Evolutionary conservation across 2,888 invertebrate species (phyloP).

Genomic region (Patella ulyssiponensis): DNA sequence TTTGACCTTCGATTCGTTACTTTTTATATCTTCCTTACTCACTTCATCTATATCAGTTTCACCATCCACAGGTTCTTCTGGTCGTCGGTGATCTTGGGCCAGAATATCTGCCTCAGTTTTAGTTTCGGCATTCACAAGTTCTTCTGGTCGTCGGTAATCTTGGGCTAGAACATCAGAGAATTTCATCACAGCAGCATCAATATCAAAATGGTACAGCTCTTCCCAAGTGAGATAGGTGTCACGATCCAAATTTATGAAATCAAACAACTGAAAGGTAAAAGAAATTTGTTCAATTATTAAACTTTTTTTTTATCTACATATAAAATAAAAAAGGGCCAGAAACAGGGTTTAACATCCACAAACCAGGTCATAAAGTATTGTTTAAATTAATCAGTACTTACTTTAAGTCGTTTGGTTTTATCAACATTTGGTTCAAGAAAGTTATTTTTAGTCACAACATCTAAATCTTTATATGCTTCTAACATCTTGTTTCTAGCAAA

Average conservation of each 20-base stretch:
- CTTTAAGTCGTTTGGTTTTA: not conserved
- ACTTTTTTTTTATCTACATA: not conserved
- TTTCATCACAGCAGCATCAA: constrained; percentile 12
- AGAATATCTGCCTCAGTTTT: no score
- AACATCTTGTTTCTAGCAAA: not conserved
- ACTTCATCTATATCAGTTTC: not conserved
- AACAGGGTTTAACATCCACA: no score
- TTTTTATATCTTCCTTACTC: no score
- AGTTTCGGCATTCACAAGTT: not conserved
- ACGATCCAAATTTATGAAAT: constrained; percentile 10
- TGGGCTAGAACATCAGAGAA: constrained; percentile 15
- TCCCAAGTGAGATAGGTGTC: constrained; percentile 13
- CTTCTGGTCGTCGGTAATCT: not conserved
- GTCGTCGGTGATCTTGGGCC: no score
- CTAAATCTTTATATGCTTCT: not conserved
- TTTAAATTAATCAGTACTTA: no score
- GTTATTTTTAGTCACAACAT: not conserved
- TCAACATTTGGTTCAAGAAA: constrained; percentile 10
- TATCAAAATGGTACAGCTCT: constrained; percentile 9
- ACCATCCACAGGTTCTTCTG: no score
- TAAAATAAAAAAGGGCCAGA: no score
- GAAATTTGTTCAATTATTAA: not conserved
- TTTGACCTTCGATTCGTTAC: no score
- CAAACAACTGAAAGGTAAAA: constrained; percentile 10
- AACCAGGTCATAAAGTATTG: no score